phyloP scores from a whole-genome alignment of 2,113 vertebrate genomes.

The Phalacrocorax brasilianus region DNA sequence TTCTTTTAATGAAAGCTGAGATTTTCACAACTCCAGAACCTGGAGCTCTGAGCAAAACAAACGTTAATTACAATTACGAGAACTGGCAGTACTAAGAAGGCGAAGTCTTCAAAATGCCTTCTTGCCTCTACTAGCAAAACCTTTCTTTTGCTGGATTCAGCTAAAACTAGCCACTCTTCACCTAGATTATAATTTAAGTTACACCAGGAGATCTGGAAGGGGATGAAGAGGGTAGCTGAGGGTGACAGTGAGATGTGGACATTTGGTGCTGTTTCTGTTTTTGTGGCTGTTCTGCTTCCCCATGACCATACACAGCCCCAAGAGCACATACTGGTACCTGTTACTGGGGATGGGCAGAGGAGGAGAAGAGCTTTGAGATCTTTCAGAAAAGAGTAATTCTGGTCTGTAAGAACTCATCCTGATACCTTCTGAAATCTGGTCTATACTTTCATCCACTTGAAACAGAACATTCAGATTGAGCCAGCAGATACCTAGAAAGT shows the following conservation, averaged over 20 bases:
- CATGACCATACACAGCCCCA: not conserved
- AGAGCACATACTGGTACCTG: not conserved
- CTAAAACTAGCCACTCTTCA: not conserved
- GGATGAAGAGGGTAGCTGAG: not conserved
- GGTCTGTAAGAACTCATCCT: not conserved
- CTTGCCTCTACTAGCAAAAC: not conserved
- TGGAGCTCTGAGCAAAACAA: conserved; percentile 13
- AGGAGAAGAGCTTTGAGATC: not conserved
- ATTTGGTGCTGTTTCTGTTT: not conserved
- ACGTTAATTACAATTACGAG: not conserved
- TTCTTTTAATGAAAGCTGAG: conserved; percentile 30
- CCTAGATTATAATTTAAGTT: not conserved
- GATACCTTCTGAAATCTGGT: not conserved
- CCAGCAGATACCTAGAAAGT: not conserved
- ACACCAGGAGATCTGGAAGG: not conserved
- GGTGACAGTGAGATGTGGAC: not conserved
- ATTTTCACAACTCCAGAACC: conserved; percentile 17
- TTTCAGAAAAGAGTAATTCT: not conserved
- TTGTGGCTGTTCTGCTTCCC: not conserved
- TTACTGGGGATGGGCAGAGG: not conserved
- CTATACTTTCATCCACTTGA: not conserved
- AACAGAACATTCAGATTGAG: not conserved
- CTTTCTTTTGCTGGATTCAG: not conserved
- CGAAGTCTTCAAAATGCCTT: not conserved
- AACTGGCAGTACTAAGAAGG: not conserved